Evolutionary conservation across 2,797 vertebrate genomes (phyloP).

Genomic region (Poeciliopsis paucimaculata): DNA sequence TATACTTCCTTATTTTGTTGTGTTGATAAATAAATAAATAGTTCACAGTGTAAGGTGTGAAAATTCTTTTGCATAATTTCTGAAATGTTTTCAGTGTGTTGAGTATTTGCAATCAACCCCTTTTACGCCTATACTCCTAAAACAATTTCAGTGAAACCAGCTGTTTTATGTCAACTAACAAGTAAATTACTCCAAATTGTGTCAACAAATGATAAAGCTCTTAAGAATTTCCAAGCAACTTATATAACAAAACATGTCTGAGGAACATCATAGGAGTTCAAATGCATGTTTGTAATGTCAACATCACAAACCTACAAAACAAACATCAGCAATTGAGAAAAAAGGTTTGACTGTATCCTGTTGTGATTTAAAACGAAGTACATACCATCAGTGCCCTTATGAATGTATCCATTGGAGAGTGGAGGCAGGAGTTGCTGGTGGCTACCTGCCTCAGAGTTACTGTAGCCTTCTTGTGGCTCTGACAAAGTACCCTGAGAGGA

Average conservation of each 20-base stretch:
- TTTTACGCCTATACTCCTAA: background rate
- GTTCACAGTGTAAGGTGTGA: background rate
- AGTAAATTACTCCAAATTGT: background rate
- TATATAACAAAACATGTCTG: background rate
- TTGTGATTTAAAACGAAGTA: background rate
- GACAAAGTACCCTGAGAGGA: constrained; percentile 98
- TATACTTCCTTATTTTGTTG: too few relatives aligned
- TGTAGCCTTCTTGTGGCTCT: constrained; percentile 94
- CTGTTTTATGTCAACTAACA: background rate
- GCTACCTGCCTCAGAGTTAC: constrained; percentile 92
- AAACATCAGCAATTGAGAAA: background rate
- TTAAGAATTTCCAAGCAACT: background rate
- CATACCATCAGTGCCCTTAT: constrained; percentile 91
- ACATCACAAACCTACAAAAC: background rate
- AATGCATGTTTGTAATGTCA: background rate
- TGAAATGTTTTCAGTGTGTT: background rate
- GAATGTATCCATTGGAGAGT: constrained; percentile 83
- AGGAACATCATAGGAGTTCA: background rate
- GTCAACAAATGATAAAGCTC: background rate
- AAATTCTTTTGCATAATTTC: background rate
- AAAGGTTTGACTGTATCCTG: background rate
- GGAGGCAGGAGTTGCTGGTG: constrained; percentile 98
- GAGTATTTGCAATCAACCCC: background rate
- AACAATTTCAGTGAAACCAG: background rate
- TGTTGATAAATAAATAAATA: background rate